Percentiles rank a stretch among this genome's conserved stretches.
Conservation (phyloP, 2,888 invertebrate genomes). For the Scaptomyza cyrtandrae region DNA sequence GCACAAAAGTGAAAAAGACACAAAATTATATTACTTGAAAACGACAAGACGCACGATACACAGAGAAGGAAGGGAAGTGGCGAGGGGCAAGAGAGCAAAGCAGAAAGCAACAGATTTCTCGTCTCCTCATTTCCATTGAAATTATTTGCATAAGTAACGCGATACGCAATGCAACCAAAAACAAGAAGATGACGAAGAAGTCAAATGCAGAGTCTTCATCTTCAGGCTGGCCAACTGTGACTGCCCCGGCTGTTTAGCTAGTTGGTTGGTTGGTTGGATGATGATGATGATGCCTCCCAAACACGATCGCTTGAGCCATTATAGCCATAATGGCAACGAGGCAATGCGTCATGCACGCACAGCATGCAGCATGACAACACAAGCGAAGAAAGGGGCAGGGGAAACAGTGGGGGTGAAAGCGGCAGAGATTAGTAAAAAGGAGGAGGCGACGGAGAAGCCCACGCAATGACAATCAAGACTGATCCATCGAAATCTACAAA, state of each 20-base stretch:
- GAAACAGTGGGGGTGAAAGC: neutral
- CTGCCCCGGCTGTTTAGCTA: neutral
- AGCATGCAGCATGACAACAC: slow-evolving; percentile 44
- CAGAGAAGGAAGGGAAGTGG: neutral
- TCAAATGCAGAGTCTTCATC: slow-evolving; percentile 33
- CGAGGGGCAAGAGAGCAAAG: neutral
- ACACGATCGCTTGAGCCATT: slow-evolving; percentile 70
- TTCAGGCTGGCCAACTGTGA: slow-evolving; percentile 22
- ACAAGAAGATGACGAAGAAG: slow-evolving; percentile 20
- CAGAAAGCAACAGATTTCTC: slow-evolving; percentile 61
- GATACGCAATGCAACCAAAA: slow-evolving; percentile 65
- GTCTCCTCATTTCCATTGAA: slow-evolving; percentile 74
- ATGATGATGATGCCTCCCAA: slow-evolving; percentile 66
- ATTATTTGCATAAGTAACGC: slow-evolving; percentile 81
- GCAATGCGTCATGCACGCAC: slow-evolving; percentile 78
- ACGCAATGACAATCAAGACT: slow-evolving; percentile 39
- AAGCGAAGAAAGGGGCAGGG: neutral
- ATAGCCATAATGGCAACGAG: slow-evolving; percentile 68
- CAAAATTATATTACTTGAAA: slow-evolving; percentile 72
- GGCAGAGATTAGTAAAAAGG: slow-evolving; percentile 22
- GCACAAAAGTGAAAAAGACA: slow-evolving; percentile 76
- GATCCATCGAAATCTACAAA: slow-evolving; percentile 33
- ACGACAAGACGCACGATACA: slow-evolving; percentile 3
- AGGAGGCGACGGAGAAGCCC: slow-evolving; percentile 25
- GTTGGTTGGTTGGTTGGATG: slow-evolving; percentile 15